phyloP scores from a whole-genome alignment of 2,797 vertebrate genomes.

The Erpetoichthys calabaricus region DNA sequence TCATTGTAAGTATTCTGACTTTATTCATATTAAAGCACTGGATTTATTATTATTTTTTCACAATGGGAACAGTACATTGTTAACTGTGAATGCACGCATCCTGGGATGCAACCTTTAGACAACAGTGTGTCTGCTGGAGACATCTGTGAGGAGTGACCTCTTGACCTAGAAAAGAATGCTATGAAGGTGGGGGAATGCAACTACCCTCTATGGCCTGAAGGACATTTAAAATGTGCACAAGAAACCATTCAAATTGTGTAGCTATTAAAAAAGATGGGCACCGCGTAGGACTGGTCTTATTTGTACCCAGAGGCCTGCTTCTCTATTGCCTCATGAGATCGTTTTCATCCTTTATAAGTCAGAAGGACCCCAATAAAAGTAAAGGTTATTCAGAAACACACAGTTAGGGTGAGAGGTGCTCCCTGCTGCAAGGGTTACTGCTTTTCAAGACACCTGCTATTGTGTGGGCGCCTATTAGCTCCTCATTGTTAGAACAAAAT shows the following conservation, averaged over 20 bases:
- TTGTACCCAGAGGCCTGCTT: conserved; percentile 40
- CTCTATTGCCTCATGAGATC: conserved; percentile 47
- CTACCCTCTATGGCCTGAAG: conserved; percentile 54
- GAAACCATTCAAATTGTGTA: conserved; percentile 29
- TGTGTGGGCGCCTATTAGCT: conserved; percentile 53
- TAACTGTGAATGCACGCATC: conserved; percentile 55
- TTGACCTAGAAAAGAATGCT: conserved; percentile 78
- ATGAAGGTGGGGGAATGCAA: conserved; percentile 63
- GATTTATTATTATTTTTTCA: conserved; percentile 40
- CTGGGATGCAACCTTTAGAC: conserved; percentile 72
- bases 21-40: conserved; percentile 23
- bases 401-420: conserved; percentile 42
- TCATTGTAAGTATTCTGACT: conserved; percentile 22
- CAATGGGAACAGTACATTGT: conserved; percentile 59
- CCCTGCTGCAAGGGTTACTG: conserved; percentile 44
- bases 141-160: conserved; percentile 75
- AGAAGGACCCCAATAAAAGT: conserved; percentile 48
- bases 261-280: conserved; percentile 23
- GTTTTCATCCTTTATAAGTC: conserved; percentile 62
- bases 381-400: conserved; percentile 51
- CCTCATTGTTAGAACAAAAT: conserved; percentile 48
- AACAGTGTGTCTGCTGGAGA: conserved; percentile 77
- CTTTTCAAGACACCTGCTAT: conserved; percentile 62
- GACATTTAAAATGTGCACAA: conserved; percentile 37
- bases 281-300: conserved; percentile 23